Conservation (phyloP, 1,140 invertebrate species). For the Euwallacea fornicatus region DNA sequence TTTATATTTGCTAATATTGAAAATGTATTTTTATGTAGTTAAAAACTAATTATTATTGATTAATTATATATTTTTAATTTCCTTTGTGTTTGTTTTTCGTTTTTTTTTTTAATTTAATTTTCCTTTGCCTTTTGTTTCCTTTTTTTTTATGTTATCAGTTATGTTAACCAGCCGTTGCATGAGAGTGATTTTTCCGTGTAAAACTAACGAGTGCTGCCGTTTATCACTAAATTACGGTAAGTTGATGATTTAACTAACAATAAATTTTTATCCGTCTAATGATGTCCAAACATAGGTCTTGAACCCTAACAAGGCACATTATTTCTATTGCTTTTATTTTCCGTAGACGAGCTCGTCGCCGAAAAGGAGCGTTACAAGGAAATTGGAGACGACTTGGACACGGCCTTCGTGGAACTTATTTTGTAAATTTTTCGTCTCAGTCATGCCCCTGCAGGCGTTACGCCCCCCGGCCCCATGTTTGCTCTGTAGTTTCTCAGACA, state of each 20-base stretch:
- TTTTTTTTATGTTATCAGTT: too few species aligned
- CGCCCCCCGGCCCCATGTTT: too few species aligned
- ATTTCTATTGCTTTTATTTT: conserved; percentile 9
- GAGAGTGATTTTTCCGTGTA: conserved; percentile 17
- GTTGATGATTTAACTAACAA: too few species aligned
- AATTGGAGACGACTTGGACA: conserved; percentile 98
- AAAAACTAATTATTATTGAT: conserved; percentile 27
- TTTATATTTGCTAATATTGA: conserved; percentile 44
- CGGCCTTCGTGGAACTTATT: conserved; percentile 96
- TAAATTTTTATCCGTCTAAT: too few species aligned
- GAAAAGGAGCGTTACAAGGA: conserved; percentile 99
- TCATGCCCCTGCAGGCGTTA: too few species aligned
- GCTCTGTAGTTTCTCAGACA: too few species aligned
- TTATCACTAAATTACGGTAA: too few species aligned
- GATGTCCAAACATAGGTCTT: too few species aligned
- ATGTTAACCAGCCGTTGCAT: conserved; percentile 21
- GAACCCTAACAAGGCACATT: background rate
- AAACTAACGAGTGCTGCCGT: conserved; percentile 6
- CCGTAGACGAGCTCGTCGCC: conserved; percentile 93
- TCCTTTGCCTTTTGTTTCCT: conserved; percentile 27
- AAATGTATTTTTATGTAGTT: conserved; percentile 44
- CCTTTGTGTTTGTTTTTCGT: conserved; percentile 33
- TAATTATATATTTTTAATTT: conserved; percentile 42
- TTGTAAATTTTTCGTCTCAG: conserved; percentile 45
- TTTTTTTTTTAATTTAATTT: too few species aligned